Percentiles rank a stretch among this genome's conserved stretches.
Evolutionary conservation across 2,888 invertebrate genomes (phyloP).

Genomic region (Prionchulus punctatus): DNA sequence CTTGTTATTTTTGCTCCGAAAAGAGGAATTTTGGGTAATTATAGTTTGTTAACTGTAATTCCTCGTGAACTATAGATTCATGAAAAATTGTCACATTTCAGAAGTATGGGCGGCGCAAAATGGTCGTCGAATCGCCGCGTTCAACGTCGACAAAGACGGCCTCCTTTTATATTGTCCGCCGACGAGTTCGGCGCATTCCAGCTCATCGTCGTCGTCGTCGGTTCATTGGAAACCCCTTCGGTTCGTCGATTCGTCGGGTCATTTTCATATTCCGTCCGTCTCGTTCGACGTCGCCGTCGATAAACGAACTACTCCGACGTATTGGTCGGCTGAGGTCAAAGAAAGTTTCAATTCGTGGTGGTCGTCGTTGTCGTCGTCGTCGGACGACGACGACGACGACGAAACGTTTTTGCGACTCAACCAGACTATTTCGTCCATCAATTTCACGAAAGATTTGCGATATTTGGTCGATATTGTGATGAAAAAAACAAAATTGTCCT

Average conservation of each 20-base stretch:
- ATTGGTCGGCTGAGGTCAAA: background rate
- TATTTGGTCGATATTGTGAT: background rate
- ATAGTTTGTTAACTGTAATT: background rate
- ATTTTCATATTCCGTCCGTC: background rate
- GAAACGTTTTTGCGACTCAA: too few species aligned
- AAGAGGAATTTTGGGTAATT: slow-evolving; percentile 64
- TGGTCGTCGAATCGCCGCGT: slow-evolving; percentile 74
- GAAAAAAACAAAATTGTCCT: background rate
- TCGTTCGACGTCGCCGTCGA: background rate
- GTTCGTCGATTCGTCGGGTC: background rate
- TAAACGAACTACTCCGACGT: background rate
- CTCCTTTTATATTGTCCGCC: slow-evolving; percentile 18
- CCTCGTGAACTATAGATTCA: background rate
- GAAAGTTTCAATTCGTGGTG: background rate
- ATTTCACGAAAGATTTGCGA: background rate
- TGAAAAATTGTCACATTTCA: background rate
- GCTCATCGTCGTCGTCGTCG: background rate
- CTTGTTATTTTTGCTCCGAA: slow-evolving; percentile 80
- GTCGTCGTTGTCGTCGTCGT: background rate
- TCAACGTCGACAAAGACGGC: slow-evolving; percentile 66
- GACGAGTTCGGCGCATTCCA: background rate
- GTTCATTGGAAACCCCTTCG: background rate
- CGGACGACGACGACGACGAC: background rate
- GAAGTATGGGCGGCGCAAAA: slow-evolving; percentile 67
- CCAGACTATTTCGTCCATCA: background rate